Conservation (phyloP, 2,888 invertebrate genomes). For the Cryptocheilus praepositus region DNA sequence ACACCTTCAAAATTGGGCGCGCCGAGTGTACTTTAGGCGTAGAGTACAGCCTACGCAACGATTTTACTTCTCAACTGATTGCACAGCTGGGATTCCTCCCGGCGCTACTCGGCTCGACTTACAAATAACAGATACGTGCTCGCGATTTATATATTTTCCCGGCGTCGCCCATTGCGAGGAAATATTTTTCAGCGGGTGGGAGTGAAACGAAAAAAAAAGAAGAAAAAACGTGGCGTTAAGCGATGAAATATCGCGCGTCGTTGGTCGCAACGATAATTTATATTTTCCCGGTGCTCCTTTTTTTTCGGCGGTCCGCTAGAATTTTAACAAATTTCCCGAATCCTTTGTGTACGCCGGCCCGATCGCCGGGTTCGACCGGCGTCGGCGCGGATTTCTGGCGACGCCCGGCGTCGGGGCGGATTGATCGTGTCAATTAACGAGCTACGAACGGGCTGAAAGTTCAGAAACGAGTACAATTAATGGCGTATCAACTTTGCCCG, state of each 20-base stretch:
- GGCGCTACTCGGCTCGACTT: constrained; percentile 23
- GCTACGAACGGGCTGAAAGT: constrained; percentile 36
- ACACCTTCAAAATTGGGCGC: no score
- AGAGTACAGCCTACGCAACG: background rate
- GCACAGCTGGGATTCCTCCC: constrained; percentile 18
- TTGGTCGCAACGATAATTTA: background rate
- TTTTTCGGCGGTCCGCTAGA: constrained; percentile 8
- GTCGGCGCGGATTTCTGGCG: constrained; percentile 6
- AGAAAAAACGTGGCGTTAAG: constrained; percentile 11
- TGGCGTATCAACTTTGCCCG: constrained; percentile 37
- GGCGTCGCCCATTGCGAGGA: constrained; percentile 6
- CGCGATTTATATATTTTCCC: constrained; percentile 31
- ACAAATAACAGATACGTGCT: constrained; percentile 32
- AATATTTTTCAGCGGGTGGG: constrained; percentile 10
- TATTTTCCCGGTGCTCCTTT: background rate
- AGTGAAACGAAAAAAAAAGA: constrained; percentile 1
- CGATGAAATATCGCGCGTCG: constrained; percentile 28
- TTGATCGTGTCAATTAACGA: constrained; percentile 53
- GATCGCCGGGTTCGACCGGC: constrained; percentile 26
- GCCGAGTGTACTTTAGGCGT: no score
- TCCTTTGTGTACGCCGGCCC: constrained; percentile 15
- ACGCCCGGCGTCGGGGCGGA: constrained; percentile 28
- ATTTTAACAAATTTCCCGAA: constrained; percentile 9
- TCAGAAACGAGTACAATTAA: constrained; percentile 55
- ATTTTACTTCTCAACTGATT: constrained; percentile 18